These are phyloP conservation scores for Sarcophaga bullata DNA, from an alignment of 1,140 invertebrate species.

Conservation along the genomic window DNA sequence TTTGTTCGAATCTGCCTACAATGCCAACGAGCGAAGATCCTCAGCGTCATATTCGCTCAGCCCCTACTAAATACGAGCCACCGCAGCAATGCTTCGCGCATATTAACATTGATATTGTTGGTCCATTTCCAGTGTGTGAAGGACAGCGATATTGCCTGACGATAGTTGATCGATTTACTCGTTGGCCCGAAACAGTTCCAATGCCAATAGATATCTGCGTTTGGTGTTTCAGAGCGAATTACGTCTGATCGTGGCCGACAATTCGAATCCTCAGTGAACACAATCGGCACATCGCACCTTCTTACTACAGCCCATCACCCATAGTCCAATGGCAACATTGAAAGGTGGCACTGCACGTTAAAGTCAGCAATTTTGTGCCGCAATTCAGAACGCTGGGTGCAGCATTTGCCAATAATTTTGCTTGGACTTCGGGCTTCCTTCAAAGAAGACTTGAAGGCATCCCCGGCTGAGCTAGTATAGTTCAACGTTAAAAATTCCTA, in stretches of 20 bases:
- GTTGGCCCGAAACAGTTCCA: no score
- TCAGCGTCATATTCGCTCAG: neutral
- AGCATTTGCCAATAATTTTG: slow-evolving; percentile 53
- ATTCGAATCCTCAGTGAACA: no score
- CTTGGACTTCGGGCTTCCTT: slow-evolving; percentile 48
- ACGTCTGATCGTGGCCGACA: no score
- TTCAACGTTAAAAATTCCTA: neutral
- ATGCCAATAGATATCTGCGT: no score
- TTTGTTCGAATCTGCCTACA: slow-evolving; percentile 23
- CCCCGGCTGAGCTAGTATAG: slow-evolving; percentile 38
- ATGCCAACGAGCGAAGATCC: neutral
- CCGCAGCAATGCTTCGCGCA: no score
- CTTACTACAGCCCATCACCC: slow-evolving; percentile 63
- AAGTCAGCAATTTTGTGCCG: slow-evolving; percentile 54
- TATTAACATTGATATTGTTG: no score
- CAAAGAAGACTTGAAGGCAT: slow-evolving; percentile 41
- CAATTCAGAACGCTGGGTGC: slow-evolving; percentile 44
- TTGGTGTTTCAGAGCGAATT: no score
- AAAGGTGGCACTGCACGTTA: slow-evolving; percentile 54
- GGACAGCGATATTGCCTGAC: no score
- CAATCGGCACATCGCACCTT: slow-evolving; percentile 48
- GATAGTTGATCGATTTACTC: no score
- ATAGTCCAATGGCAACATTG: slow-evolving; percentile 56
- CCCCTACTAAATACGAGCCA: no score
- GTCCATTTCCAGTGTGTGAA: no score